Conservation (phyloP, 2,888 invertebrate species). For the Calliscelio sp. region DNA sequence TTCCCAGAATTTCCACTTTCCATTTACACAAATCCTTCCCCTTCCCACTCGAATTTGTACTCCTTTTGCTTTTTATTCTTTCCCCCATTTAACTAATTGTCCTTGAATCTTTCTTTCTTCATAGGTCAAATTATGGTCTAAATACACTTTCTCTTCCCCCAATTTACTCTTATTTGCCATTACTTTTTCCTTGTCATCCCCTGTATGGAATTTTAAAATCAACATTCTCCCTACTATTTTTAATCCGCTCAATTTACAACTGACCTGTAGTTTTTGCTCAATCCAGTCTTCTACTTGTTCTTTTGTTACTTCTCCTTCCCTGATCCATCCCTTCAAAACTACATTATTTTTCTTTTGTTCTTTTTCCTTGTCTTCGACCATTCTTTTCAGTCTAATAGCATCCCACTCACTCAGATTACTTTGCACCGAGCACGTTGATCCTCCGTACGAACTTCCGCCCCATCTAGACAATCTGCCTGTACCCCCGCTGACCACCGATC, state of each 20-base stretch:
- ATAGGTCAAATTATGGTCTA: constrained; percentile 10
- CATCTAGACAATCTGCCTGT: no score
- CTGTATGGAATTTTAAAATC: background rate
- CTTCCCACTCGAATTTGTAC: background rate
- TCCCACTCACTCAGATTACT: background rate
- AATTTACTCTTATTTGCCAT: constrained; percentile 5
- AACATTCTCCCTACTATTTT: background rate
- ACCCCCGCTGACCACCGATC: no score
- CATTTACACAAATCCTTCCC: background rate
- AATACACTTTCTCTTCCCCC: background rate
- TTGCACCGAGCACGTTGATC: no score
- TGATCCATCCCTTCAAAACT: background rate
- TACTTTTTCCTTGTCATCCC: constrained; percentile 4
- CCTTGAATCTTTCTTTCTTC: constrained; percentile 20
- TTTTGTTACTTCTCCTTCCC: background rate
- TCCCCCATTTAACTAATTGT: constrained; percentile 1
- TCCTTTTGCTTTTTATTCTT: constrained; percentile 19
- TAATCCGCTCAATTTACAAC: background rate
- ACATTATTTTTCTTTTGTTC: background rate
- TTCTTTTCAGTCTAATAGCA: background rate
- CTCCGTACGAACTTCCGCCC: no score
- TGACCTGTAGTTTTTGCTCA: background rate
- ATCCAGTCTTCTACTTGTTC: background rate
- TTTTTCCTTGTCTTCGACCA: constrained; percentile 6
- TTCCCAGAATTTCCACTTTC: constrained; percentile 2